Conservation (phyloP, 1,140 invertebrate species). For the Drosophila insularis region DNA sequence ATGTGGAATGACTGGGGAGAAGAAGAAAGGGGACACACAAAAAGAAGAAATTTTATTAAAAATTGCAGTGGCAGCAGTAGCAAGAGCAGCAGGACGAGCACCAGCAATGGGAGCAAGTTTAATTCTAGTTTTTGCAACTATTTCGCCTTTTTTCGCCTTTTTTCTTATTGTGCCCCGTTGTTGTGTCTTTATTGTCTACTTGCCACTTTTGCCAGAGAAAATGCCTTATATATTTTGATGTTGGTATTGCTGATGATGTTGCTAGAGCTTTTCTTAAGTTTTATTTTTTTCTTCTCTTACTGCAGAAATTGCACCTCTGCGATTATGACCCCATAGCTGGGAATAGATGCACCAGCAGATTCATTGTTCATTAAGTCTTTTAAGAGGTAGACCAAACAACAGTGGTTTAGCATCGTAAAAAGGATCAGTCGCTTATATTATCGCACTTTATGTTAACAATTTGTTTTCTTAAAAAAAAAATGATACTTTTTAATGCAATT, state of each 20-base stretch:
- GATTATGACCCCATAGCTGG: conserved; percentile 71
- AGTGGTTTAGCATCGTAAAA: background rate
- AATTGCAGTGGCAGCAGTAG: conserved; percentile 33
- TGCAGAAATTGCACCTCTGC: conserved; percentile 69
- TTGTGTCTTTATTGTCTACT: conserved; percentile 62
- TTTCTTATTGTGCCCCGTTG: conserved; percentile 29
- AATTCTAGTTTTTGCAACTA: conserved; percentile 77
- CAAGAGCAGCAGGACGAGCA: conserved; percentile 20
- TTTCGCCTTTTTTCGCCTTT: conserved; percentile 48
- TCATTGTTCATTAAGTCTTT: conserved; percentile 59
- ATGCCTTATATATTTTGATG: conserved; percentile 55
- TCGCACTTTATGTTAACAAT: too few species aligned
- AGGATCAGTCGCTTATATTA: too few species aligned
- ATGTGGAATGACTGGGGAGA: background rate
- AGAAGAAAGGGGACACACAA: background rate
- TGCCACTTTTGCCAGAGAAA: conserved; percentile 61
- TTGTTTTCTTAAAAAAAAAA: too few species aligned
- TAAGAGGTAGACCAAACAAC: conserved; percentile 27
- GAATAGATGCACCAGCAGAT: conserved; percentile 31
- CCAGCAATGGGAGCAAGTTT: conserved; percentile 50
- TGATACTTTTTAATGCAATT: too few species aligned
- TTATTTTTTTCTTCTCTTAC: conserved; percentile 26
- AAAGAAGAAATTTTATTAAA: conserved; percentile 64
- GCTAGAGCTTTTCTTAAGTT: conserved; percentile 38
- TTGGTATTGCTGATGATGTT: conserved; percentile 44